Conservation (phyloP, 2,888 invertebrate genomes). For the Leptothorax acervorum region DNA sequence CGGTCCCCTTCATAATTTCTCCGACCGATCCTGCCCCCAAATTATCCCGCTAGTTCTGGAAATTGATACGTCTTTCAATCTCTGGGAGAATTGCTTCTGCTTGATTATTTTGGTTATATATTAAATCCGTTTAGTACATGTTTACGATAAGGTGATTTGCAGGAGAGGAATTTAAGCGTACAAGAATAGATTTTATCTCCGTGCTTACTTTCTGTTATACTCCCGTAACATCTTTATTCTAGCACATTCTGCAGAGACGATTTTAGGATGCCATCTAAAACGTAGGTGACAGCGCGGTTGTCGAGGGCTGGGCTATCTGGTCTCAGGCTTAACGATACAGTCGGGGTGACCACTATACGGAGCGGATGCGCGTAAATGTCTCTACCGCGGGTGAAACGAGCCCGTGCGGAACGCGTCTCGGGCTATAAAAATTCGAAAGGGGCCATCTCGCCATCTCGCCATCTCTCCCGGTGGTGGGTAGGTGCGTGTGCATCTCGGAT, state of each 20-base stretch:
- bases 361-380: constrained; percentile 35
- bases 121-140: neutral
- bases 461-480: constrained; percentile 15
- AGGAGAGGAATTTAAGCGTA: neutral
- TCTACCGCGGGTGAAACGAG: constrained; percentile 35
- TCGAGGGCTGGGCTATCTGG: constrained; percentile 8
- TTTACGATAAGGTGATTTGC: neutral
- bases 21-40: neutral
- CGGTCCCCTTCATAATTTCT: constrained; percentile 27
- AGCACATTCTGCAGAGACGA: constrained; percentile 3
- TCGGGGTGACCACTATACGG: constrained; percentile 12
- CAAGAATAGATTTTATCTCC: constrained; percentile 15
- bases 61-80: neutral
- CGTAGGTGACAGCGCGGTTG: neutral
- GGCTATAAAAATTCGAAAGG: constrained; percentile 60
- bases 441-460: constrained; percentile 22
- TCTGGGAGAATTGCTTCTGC: neutral
- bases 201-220: neutral
- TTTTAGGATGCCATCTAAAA: constrained; percentile 32
- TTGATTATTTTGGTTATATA: neutral
- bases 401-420: constrained; percentile 58
- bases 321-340: constrained; percentile 38
- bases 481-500: constrained; percentile 40
- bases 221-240: neutral
- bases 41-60: neutral